phyloP scores from a whole-genome alignment of 2,888 invertebrate species.

The Oligia fasciuncula region DNA sequence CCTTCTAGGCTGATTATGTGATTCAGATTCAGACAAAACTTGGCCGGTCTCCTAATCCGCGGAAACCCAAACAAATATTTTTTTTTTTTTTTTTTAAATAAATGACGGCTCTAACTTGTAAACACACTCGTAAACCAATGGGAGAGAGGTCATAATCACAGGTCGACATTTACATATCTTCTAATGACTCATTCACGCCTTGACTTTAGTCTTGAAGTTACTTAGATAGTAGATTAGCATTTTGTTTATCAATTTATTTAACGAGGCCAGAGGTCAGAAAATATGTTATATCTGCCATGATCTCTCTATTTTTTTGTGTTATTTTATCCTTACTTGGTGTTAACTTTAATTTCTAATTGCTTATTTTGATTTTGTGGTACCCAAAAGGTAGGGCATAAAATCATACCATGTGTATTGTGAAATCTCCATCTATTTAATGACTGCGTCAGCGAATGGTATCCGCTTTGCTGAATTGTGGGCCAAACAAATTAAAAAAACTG shows the following conservation, averaged over 20 bases:
- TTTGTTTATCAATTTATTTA: slow-evolving; percentile 12
- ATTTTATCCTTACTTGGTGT: not conserved
- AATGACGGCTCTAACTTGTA: not conserved
- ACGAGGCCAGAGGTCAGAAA: slow-evolving; percentile 19
- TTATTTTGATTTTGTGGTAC: not conserved
- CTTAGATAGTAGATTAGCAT: not conserved
- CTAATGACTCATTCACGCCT: slow-evolving; percentile 2
- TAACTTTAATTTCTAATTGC: not conserved
- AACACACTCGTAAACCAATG: slow-evolving; percentile 9
- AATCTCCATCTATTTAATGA: not conserved
- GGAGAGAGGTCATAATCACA: slow-evolving; percentile 10
- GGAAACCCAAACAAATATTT: not conserved
- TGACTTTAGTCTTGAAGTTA: slow-evolving; percentile 15
- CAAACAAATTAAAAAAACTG: too few relatives aligned
- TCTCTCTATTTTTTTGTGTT: not conserved
- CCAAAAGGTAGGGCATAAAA: not conserved
- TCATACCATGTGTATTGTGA: not conserved
- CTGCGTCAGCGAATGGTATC: too few relatives aligned
- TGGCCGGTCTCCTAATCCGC: not conserved
- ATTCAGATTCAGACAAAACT: not conserved
- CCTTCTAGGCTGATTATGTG: not conserved
- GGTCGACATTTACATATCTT: slow-evolving; percentile 8
- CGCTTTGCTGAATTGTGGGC: too few relatives aligned
- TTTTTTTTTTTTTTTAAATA: too few relatives aligned
- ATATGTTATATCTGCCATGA: slow-evolving; percentile 12